Evolutionary conservation across 2,113 vertebrate species (phyloP), one percentile per base, ranked within the genome.

Genomic region (Rhinogobius similis): DNA sequence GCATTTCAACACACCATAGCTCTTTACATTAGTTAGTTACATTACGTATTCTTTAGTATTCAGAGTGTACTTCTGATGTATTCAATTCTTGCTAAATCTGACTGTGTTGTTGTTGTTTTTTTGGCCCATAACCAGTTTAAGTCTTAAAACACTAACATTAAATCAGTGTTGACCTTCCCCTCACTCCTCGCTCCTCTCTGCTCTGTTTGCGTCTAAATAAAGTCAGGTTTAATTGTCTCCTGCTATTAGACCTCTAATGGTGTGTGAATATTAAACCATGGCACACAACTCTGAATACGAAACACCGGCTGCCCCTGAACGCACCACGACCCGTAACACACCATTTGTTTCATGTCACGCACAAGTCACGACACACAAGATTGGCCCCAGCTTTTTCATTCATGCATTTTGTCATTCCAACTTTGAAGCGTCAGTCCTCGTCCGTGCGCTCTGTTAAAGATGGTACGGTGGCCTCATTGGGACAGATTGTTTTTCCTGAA

Each of bases 401-500:
- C 13, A 26, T 20, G 7, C 29, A 24, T 39, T 67, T 53, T 24
- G 27, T 21, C 13, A 14, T 46, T 55, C 69, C 29, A 58, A 70
- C 59, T 41, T 21, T 29, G 67, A 78, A 21, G 50, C 70, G 65
- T 72, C 26, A 73, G 18, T 76, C 24, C 26, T 12, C 18, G 10
- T 24, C 24, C 61, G 39, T n/a, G 7, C 12, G 12, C 41, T 24
- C 21, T 50, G 39, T 53, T 5, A 18, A 26, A 44, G 63, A 52
- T 52, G 44, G 27, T 52, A 53, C 2, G 27, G 12, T 32, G 55
- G 72, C 62, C 69, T 43, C 3, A 27, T 21, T 24, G 24, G 20
- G 55, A 21, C 50, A 53, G 53, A 80, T 87, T 88, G 86, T 90
- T 87, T 89, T 86, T 70, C 73, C 90, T 86, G 85, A 89, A 89